phyloP scores from a whole-genome alignment of 1,140 invertebrate genomes.

The Doryteuthis pealeii region DNA sequence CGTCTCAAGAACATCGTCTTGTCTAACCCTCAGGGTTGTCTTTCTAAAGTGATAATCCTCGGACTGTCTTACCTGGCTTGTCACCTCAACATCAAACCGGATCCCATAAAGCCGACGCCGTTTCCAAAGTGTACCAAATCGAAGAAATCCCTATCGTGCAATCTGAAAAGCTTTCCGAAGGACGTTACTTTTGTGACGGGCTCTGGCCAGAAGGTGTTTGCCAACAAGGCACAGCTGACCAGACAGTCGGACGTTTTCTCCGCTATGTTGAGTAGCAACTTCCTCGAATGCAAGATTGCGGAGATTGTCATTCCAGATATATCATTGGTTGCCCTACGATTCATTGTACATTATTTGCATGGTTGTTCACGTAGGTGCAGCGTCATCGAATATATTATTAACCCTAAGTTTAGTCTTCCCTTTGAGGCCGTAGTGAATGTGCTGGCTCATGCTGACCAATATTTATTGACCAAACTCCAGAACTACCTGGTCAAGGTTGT shows the following conservation, averaged over 20 bases:
- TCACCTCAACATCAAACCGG: constrained; percentile 1
- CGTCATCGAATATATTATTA: constrained; percentile 14
- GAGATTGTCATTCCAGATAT: constrained; percentile 30
- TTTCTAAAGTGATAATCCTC: constrained; percentile 13
- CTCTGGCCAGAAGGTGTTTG: constrained; percentile 22
- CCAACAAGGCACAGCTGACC: constrained; percentile 24
- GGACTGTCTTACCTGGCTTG: constrained; percentile 14
- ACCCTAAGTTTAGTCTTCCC: neutral
- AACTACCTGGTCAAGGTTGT: constrained; percentile 14
- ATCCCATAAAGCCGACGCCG: neutral
- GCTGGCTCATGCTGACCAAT: constrained; percentile 21
- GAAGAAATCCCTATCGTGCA: neutral
- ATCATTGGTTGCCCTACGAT: constrained; percentile 27
- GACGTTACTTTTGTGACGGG: constrained; percentile 19
- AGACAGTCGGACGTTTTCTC: constrained; percentile 36
- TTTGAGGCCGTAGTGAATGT: constrained; percentile 11
- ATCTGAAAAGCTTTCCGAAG: neutral
- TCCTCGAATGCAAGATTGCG: constrained; percentile 32
- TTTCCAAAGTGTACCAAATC: neutral
- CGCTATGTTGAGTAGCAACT: constrained; percentile 44
- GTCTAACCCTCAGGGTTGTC: neutral
- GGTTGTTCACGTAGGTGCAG: constrained; percentile 29
- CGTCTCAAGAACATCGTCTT: constrained; percentile 14
- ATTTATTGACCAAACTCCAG: constrained; percentile 18
- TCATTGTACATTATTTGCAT: constrained; percentile 35